Conservation (phyloP, 2,797 vertebrate species). For the Tympanoctomys barrerae region DNA sequence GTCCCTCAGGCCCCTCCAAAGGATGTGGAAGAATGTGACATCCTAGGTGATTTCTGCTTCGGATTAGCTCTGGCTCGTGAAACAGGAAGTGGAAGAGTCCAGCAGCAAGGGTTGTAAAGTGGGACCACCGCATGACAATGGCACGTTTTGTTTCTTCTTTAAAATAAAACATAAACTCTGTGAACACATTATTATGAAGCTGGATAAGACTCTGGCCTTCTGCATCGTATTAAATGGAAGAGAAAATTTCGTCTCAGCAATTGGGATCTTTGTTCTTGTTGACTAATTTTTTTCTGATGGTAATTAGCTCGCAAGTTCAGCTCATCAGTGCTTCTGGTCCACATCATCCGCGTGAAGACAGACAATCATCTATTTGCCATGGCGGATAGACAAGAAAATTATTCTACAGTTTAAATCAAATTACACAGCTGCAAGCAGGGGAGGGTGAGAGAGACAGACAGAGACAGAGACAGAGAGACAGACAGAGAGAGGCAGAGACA, state of each 20-base stretch:
- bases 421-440: conserved; percentile 25
- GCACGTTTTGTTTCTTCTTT: conserved; percentile 35
- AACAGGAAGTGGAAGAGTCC: background rate
- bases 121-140: background rate
- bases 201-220: conserved; percentile 43
- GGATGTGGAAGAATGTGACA: background rate
- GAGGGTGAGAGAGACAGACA: background rate
- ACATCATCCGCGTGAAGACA: conserved; percentile 51
- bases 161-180: conserved; percentile 61
- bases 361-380: conserved; percentile 57
- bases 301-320: conserved; percentile 70
- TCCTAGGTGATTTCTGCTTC: conserved; percentile 52
- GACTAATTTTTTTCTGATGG: conserved; percentile 36
- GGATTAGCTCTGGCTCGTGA: background rate
- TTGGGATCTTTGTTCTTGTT: conserved; percentile 61
- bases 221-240: conserved; percentile 42
- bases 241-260: conserved; percentile 46
- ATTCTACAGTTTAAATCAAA: conserved; percentile 67
- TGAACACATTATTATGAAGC: conserved; percentile 30
- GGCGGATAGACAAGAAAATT: conserved; percentile 63
- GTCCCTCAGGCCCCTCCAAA: background rate
- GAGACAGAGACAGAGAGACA: background rate
- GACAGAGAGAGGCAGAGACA: background rate
- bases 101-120: background rate
- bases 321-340: conserved; percentile 65